Base-by-base conservation (phyloP, 2,888 invertebrate species). In the Odontothrips loti region DNA sequence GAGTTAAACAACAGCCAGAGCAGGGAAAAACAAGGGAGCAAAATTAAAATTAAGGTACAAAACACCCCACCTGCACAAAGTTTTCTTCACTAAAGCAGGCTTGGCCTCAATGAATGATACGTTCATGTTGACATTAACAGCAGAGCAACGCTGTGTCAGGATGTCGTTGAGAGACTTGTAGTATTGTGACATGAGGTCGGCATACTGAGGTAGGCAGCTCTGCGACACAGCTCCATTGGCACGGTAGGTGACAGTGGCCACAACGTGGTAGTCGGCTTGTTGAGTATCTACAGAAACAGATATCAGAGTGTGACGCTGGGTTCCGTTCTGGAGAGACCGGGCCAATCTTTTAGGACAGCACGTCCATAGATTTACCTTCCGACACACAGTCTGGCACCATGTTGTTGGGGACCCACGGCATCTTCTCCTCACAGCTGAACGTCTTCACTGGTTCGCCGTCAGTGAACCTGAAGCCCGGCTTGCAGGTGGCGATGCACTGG, bases 331-430 rank as follows among this genome's bases (percentile, higher is more conserved):
- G n/a, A n/a, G n/a, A n/a, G n/a, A n/a, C n/a, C n/a, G n/a, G n/a
- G n/a, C n/a, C n/a, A n/a, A n/a, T n/a, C n/a, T n/a, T n/a, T n/a
- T n/a, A n/a, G n/a, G n/a, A n/a, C n/a, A n/a, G n/a, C n/a, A n/a
- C 15, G 29, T 68, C 15, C 79, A 20, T 15, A 8, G 20, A 87
- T 89, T 87, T 87, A 94, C 94, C 95, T 90, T 96, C 96, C 6
- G 96, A 96, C 34, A 98, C 97, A 87, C 98, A 98, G 86, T 97
- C 96, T 0, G 97, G 97, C 34, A 97, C 96, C 79, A 97, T 94
- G 12, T 95, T 94, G 1, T 93, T 92, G 1, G 98, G 97, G 15
- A 91, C 90, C 97, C 97, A 97, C 82, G 93, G 90, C 80, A 93
- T 92, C 84, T 93, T 93, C 0, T 91, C 91, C 86, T 95, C 93